phyloP scores from a whole-genome alignment of 2,797 vertebrate genomes.

The Oophaga sylvatica region DNA sequence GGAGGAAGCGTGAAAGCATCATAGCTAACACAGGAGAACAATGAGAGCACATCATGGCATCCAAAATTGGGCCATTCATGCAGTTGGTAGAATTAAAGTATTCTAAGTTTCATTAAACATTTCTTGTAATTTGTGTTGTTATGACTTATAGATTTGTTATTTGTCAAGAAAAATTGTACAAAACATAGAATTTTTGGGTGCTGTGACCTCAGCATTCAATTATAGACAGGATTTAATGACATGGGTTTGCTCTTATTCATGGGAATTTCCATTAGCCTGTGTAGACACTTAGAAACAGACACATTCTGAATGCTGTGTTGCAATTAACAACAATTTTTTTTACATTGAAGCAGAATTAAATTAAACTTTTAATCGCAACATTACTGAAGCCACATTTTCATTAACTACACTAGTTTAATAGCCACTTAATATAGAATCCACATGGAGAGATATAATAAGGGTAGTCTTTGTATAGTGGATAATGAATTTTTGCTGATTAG shows the following conservation, averaged over 20 bases:
- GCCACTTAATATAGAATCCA: not conserved
- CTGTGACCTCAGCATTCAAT: not conserved
- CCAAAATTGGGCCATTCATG: no score
- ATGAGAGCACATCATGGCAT: no score
- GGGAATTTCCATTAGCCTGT: not conserved
- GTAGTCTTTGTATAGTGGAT: not conserved
- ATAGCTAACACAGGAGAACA: no score
- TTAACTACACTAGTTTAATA: not conserved
- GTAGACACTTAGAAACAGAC: not conserved
- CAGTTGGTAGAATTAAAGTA: no score
- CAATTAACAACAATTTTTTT: not conserved
- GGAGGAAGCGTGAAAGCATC: no score
- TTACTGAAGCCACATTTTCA: not conserved
- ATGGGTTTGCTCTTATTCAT: not conserved
- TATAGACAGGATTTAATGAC: not conserved
- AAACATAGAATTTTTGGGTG: not conserved
- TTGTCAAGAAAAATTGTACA: no score
- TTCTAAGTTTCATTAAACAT: no score
- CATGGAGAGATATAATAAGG: not conserved
- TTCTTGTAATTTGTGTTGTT: no score
- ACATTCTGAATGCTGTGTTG: not conserved
- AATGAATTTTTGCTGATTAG: slow-evolving; percentile 10
- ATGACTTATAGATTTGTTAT: no score
- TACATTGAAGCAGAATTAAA: not conserved
- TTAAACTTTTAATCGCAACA: not conserved